Evolutionary conservation across 1,140 invertebrate species (phyloP).

Genomic region (Battus philenor): DNA sequence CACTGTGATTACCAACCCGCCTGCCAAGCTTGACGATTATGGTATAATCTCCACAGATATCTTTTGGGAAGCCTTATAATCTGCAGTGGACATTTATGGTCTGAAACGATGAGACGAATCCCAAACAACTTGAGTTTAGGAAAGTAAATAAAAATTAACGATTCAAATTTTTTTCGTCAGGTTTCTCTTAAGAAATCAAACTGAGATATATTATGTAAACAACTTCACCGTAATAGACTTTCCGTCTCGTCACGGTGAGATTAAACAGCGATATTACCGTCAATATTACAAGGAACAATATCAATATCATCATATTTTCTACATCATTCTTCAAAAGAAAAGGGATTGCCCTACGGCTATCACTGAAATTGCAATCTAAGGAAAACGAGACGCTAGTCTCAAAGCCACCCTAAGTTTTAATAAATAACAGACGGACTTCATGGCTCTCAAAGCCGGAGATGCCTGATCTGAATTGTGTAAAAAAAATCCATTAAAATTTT

Average conservation of each 20-base stretch:
- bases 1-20: too few species aligned
- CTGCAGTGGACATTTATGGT: too few species aligned
- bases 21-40: too few species aligned
- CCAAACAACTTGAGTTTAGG: too few species aligned
- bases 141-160: too few species aligned
- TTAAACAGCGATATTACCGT: not conserved
- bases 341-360: constrained; percentile 12
- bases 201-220: too few species aligned
- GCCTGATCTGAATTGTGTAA: not conserved
- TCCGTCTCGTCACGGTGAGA: constrained; percentile 2
- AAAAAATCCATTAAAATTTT: not conserved
- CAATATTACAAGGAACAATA: constrained; percentile 10
- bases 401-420: constrained; percentile 10
- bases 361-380: constrained; percentile 17
- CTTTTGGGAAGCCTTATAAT: too few species aligned
- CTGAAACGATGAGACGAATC: too few species aligned
- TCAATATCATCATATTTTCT: constrained; percentile 16
- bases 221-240: constrained; percentile 1
- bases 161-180: too few species aligned
- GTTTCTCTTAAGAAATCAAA: too few species aligned
- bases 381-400: constrained; percentile 1
- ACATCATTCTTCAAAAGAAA: constrained; percentile 16
- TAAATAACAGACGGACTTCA: constrained; percentile 11
- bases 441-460: constrained; percentile 7
- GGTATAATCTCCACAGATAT: too few species aligned